Percentiles rank a stretch among this genome's conserved stretches.
phyloP scores from a whole-genome alignment of 2,797 vertebrate species.

The Champsocephalus gunnari region DNA sequence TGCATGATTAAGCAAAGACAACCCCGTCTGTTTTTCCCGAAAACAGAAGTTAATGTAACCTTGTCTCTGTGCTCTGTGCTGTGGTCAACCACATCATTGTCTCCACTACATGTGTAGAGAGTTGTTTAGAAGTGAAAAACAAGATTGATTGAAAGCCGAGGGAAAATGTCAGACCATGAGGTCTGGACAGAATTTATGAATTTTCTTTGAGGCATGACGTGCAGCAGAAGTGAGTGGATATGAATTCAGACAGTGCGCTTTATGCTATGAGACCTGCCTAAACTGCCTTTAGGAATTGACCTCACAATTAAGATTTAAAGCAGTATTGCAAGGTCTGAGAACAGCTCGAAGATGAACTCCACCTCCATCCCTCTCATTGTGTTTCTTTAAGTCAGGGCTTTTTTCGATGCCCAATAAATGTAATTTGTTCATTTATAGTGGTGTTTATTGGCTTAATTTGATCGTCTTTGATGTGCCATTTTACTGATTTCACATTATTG shows the following conservation, averaged over 20 bases:
- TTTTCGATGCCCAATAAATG: background rate
- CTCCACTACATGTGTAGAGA: slow-evolving; percentile 7
- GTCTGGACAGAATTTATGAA: background rate
- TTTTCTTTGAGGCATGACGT: background rate
- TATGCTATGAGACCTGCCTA: background rate
- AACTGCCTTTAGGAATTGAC: slow-evolving; percentile 5
- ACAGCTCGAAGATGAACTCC: background rate
- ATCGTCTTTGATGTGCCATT: background rate
- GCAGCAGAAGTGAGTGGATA: background rate
- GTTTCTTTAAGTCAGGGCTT: background rate
- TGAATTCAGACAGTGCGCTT: background rate
- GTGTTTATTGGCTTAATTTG: background rate
- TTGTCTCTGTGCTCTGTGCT: slow-evolving; percentile 48
- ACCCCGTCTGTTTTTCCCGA: background rate
- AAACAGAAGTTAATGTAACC: slow-evolving; percentile 75
- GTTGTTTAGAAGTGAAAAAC: slow-evolving; percentile 14
- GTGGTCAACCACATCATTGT: slow-evolving; percentile 67
- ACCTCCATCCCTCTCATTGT: background rate
- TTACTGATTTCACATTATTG: background rate
- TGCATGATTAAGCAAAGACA: slow-evolving; percentile 62
- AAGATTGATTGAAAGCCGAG: background rate
- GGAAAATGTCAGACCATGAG: slow-evolving; percentile 30
- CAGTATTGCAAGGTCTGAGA: slow-evolving; percentile 8
- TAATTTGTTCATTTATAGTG: background rate
- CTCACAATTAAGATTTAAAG: slow-evolving; percentile 2